Conservation (phyloP, 1,140 invertebrate genomes). For the Neoseiulus cucumeris region DNA sequence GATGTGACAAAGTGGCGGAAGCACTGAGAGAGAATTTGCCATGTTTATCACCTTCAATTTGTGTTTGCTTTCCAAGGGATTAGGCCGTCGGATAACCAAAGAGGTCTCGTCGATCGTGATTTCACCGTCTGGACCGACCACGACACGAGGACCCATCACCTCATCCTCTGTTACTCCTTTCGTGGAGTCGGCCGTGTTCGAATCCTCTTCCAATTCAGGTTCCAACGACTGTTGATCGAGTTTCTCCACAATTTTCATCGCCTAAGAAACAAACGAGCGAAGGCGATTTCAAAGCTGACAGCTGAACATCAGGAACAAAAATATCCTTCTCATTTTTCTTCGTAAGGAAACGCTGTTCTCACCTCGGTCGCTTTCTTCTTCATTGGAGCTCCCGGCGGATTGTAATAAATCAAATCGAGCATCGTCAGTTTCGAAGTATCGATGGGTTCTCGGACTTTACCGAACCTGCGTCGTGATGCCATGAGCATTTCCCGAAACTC, state of each 20-base stretch:
- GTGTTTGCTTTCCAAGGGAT: not conserved
- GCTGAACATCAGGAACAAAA: constrained; percentile 15
- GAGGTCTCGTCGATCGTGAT: constrained; percentile 53
- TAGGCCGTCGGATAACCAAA: constrained; percentile 12
- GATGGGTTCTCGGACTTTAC: constrained; percentile 10
- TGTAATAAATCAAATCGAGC: constrained; percentile 26
- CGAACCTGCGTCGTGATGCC: constrained; percentile 9
- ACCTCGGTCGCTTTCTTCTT: constrained; percentile 18
- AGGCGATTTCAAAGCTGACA: too few relatives aligned
- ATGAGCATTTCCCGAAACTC: constrained; percentile 7
- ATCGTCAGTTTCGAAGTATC: constrained; percentile 25
- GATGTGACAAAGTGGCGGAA: too few relatives aligned
- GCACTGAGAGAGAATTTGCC: too few relatives aligned
- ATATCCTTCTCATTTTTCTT: too few relatives aligned
- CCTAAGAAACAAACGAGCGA: too few relatives aligned
- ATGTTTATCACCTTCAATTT: constrained; percentile 1
- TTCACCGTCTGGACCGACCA: constrained; percentile 64
- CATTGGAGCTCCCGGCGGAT: constrained; percentile 19
- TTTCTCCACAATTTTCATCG: too few relatives aligned
- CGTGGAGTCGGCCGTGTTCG: not conserved
- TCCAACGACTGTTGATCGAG: constrained; percentile 10
- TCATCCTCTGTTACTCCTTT: constrained; percentile 28
- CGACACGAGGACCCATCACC: constrained; percentile 57
- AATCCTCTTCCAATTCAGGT: not conserved
- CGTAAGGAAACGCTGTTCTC: not conserved